Conservation (phyloP, 2,888 invertebrate genomes). For the Platycheirus rosarum region DNA sequence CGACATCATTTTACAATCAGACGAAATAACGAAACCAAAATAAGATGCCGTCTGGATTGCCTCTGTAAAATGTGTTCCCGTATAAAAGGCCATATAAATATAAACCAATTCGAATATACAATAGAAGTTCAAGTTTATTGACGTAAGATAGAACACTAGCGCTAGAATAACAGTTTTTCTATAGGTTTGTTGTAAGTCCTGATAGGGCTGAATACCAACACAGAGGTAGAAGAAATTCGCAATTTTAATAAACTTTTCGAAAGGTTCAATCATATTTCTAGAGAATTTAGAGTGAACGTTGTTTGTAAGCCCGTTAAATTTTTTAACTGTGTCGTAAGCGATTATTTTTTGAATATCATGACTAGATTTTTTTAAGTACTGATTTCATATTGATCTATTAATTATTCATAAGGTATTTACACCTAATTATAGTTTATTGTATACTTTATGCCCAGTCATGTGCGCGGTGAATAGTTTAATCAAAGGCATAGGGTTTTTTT, state of each 20-base stretch:
- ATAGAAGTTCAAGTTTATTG: constrained; percentile 77
- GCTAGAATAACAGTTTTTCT: constrained; percentile 50
- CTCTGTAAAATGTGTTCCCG: constrained; percentile 77
- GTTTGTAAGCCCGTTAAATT: too few species aligned
- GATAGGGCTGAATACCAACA: constrained; percentile 77
- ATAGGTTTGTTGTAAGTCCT: background rate
- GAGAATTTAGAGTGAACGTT: too few species aligned
- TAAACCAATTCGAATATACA: constrained; percentile 77
- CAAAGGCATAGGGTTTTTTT: too few species aligned
- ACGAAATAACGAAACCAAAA: constrained; percentile 77
- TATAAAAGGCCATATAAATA: constrained; percentile 76
- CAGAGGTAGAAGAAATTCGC: constrained; percentile 76
- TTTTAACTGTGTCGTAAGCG: too few species aligned
- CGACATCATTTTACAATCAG: constrained; percentile 77
- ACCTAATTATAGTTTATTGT: too few species aligned
- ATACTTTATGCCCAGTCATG: too few species aligned
- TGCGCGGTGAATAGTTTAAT: too few species aligned
- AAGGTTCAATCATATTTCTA: constrained; percentile 11
- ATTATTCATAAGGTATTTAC: too few species aligned
- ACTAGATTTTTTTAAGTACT: too few species aligned
- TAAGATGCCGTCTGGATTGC: constrained; percentile 75
- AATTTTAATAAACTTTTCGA: constrained; percentile 75
- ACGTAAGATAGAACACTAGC: constrained; percentile 72
- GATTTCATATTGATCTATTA: too few species aligned
- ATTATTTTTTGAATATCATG: too few species aligned